Percentiles rank a stretch among this genome's conserved stretches.
phyloP scores from a whole-genome alignment of 2,113 vertebrate species.

The Neotragus moschatus region DNA sequence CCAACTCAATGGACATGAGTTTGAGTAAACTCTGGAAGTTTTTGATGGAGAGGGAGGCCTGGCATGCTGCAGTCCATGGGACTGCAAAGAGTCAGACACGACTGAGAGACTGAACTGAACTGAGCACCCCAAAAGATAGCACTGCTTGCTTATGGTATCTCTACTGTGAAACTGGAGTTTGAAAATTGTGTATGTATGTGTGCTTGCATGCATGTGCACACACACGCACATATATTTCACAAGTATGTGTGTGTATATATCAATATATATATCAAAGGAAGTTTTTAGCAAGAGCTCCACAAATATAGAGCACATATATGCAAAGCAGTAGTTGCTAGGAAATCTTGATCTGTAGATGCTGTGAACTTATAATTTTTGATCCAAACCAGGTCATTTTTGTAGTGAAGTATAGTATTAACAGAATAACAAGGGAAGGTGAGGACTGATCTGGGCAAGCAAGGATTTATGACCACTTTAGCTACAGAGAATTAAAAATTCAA shows the following conservation, averaged over 20 bases:
- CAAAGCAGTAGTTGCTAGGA: background rate
- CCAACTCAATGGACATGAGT: background rate
- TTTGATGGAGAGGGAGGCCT: background rate
- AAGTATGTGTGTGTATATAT: background rate
- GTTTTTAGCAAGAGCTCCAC: background rate
- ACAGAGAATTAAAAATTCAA: background rate
- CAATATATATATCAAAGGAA: background rate
- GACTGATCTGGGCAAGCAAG: background rate
- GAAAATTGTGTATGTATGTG: background rate
- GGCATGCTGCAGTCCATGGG: background rate
- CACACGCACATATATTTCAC: background rate
- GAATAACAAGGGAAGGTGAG: background rate
- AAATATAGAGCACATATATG: background rate
- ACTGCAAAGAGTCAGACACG: fast-evolving
- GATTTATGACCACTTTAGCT: background rate
- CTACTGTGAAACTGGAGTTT: background rate
- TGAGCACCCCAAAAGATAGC: background rate
- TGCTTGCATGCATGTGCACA: background rate
- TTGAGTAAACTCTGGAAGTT: background rate
- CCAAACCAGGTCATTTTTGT: background rate
- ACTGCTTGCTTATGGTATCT: background rate
- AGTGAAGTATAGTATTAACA: background rate
- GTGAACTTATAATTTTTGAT: background rate
- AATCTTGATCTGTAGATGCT: background rate
- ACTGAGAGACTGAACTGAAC: background rate